Base-by-base conservation (phyloP, 1,140 invertebrate genomes). In the Ganaspis sp. region DNA sequence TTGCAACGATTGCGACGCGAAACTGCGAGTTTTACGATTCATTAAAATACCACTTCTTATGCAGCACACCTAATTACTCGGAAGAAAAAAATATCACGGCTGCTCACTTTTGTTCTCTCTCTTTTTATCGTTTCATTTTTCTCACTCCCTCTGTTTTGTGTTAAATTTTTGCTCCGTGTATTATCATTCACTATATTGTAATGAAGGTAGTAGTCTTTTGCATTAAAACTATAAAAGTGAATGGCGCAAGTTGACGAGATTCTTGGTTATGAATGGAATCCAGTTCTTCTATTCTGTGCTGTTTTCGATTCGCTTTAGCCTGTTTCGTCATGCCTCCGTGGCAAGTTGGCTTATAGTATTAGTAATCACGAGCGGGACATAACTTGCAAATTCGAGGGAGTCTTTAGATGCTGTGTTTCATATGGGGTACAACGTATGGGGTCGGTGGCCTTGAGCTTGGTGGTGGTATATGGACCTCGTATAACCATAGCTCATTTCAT, bases 401-500 rank as follows among this genome's bases (percentile, higher is more conserved):
- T 34, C 26, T 64, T 29, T 26, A 83, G n/a, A 11, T 12, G 53
- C n/a, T 29, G 71, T 34, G 34, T 9, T 71, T 58, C 69, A 78
- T 45, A 72, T 73, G 58, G 70, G 38, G 70, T 77, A 74, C 21
- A 42, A 72, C 42, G 73, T 53, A 77, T 76, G 78, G 76, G 83
- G 75, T 82, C 83, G 83, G 74, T 81, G 81, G 76, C 79, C 78
- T 79, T 81, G 77, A 81, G 77, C 74, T 74, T 64, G n/a, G 40
- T 53, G 73, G 79, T 84, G 82, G 73, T 84, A 83, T 86, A 85
- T 83, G 81, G 77, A 77, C 79, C 84, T 85, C 80, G 81, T 87
- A 84, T 82, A 89, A 88, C 88, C 85, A 84, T 89, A 87, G 89
- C 87, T 89, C 86, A 88, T 91, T 90, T 91, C 87, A 86, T 90